Conservation (phyloP, 2,113 vertebrate genomes). For the Ameiurus melas region DNA sequence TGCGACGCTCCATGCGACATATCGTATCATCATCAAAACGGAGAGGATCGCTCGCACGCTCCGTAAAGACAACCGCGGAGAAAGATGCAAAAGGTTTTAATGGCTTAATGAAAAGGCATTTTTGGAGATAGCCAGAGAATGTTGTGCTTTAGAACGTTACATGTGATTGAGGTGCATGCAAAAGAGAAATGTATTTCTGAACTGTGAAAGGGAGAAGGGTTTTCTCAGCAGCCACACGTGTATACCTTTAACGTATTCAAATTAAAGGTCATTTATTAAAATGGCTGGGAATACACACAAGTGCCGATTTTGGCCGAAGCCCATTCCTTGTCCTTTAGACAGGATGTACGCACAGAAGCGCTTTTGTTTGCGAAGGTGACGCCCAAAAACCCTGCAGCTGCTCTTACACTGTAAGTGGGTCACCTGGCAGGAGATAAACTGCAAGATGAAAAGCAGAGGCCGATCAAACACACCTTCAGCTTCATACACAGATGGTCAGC, state of each 20-base stretch:
- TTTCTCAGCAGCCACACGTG: neutral
- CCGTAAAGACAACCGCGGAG: neutral
- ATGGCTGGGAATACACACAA: neutral
- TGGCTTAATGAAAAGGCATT: neutral
- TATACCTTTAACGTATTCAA: neutral
- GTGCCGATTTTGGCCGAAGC: neutral
- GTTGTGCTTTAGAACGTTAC: neutral
- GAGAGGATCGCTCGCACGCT: neutral
- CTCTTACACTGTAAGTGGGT: slow-evolving; percentile 1
- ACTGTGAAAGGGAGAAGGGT: neutral
- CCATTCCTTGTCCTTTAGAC: neutral
- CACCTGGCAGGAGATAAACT: slow-evolving; percentile 26
- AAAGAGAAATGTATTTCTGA: too few species aligned
- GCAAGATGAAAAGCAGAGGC: neutral
- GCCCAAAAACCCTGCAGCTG: slow-evolving; percentile 28
- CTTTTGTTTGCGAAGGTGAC: slow-evolving; percentile 18
- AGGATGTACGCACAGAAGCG: slow-evolving; percentile 7
- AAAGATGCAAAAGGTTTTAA: neutral
- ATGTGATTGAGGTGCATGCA: neutral
- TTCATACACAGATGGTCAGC: neutral
- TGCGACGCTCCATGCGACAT: neutral
- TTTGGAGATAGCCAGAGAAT: neutral
- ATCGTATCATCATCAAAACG: neutral
- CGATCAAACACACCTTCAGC: neutral
- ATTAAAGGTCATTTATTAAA: neutral